Conservation (phyloP, 2,113 vertebrate species). For the Ciconia maguari region DNA sequence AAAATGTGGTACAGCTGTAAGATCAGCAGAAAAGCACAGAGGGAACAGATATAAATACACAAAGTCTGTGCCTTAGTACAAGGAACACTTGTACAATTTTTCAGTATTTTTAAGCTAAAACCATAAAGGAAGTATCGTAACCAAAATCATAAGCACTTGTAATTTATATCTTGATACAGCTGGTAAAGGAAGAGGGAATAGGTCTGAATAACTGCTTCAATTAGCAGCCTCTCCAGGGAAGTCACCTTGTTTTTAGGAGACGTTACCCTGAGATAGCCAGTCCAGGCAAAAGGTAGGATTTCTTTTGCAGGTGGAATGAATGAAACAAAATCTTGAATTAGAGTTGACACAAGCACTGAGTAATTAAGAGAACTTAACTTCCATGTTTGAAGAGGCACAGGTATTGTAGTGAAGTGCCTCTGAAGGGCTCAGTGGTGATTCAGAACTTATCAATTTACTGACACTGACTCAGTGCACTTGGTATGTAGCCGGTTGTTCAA, state of each 20-base stretch:
- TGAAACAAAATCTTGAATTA: neutral
- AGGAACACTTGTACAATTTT: neutral
- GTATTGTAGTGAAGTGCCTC: neutral
- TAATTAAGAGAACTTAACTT: neutral
- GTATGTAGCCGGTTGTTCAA: neutral
- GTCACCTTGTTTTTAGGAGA: neutral
- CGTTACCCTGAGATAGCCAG: neutral
- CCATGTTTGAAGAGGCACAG: neutral
- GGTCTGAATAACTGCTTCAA: neutral
- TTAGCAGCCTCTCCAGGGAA: neutral
- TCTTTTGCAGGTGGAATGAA: neutral
- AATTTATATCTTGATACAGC: neutral
- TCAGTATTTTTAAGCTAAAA: neutral
- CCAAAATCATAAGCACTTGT: neutral
- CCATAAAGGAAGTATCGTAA: neutral
- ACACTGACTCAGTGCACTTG: neutral
- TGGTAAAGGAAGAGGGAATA: neutral
- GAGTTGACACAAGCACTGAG: neutral
- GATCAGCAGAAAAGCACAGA: neutral
- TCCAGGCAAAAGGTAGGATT: neutral
- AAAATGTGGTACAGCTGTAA: neutral
- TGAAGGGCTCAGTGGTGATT: neutral
- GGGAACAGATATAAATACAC: neutral
- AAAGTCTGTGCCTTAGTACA: neutral
- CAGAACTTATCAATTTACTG: neutral